phyloP scores from a whole-genome alignment of 2,113 vertebrate genomes.

The Elgaria multicarinata region DNA sequence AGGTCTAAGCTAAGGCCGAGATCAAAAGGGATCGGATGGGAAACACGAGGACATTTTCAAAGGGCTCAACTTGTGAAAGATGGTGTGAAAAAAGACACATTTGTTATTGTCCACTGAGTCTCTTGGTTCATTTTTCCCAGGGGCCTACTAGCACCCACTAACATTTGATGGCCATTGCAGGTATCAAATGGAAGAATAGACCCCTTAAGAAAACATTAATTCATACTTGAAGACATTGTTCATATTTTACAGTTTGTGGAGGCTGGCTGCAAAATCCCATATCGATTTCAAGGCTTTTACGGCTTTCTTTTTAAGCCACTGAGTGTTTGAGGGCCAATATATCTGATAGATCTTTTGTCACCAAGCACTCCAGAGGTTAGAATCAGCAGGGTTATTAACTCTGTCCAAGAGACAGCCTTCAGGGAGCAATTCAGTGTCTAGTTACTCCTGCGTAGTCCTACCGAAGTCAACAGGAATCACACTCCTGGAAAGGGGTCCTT shows the following conservation, averaged over 20 bases:
- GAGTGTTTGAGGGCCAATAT: not conserved
- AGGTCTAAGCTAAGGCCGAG: no score
- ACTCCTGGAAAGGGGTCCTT: not conserved
- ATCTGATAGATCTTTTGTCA: slow-evolving; percentile 21
- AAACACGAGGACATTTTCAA: not conserved
- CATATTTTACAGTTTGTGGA: slow-evolving; percentile 29
- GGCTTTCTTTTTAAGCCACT: slow-evolving; percentile 29
- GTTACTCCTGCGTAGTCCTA: not conserved
- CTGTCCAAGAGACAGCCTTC: not conserved
- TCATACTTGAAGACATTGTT: not conserved
- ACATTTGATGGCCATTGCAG: rapidly evolving
- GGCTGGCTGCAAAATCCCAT: slow-evolving; percentile 1
- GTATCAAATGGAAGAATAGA: not conserved
- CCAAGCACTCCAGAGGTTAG: not conserved
- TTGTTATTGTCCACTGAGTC: not conserved
- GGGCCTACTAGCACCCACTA: not conserved
- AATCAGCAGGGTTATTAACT: slow-evolving; percentile 34
- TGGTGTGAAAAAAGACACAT: not conserved
- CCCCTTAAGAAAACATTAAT: not conserved
- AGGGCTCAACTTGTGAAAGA: not conserved
- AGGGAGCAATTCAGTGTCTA: not conserved
- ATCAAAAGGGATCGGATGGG: no score
- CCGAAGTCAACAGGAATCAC: not conserved
- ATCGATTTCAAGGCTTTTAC: slow-evolving; percentile 39
- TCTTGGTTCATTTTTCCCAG: not conserved